Evolutionary conservation across 35 echinoderm and acorn worm genomes (phyloP), one percentile per base, ranked within the genome.

Genomic region (Ophiothrix spiculata): DNA sequence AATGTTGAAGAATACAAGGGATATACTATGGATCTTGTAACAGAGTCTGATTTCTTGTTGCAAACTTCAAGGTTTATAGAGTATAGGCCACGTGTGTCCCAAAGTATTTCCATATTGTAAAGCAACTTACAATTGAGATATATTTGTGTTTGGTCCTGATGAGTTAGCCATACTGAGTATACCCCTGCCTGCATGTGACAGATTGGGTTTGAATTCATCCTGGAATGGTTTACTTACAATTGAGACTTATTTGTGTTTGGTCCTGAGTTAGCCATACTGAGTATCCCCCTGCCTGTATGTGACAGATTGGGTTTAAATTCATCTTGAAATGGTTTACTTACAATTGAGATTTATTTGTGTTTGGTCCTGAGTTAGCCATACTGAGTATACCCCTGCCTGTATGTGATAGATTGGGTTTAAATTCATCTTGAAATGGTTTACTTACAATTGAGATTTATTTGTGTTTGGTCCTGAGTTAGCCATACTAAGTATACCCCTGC

Each of bases 151-250:
- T 39, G 91, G 84, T 1, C 95, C 95, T 11, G 95, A 93, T n/a
- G n/a, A n/a, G 63, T 98, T 98, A 23, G 95, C 95, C 95, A 97
- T 97, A 60, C 95, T 97, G 28, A 97, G 80, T 13, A 97, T 39
- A 75, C 95, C 95, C 23, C 95, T 40, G 31, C 95, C 95, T 46
- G 95, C 84, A 38, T 97, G 95, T 25, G 87, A 91, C 14, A 97
- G 83, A 37, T 87, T 93, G 13, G 91, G 80, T 84, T 97, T 97
- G 74, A 97, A 97, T 39, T 97, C 95, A 82, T 97, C 95, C 46
- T 87, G 64, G 46, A 97, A n/a, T n/a, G n/a, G n/a, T n/a, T n/a
- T 42, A 63, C 86, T 88, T 80, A 80, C 78, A 80, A 88, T 80
- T 79, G 86, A 80, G 86, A 88, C 34, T 86, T 86, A 74, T 86